Percentiles rank a stretch among this genome's conserved stretches.
These are phyloP conservation scores for Metaphire vulgaris DNA, from an alignment of 1,140 invertebrate genomes.

Conservation along the genomic window DNA sequence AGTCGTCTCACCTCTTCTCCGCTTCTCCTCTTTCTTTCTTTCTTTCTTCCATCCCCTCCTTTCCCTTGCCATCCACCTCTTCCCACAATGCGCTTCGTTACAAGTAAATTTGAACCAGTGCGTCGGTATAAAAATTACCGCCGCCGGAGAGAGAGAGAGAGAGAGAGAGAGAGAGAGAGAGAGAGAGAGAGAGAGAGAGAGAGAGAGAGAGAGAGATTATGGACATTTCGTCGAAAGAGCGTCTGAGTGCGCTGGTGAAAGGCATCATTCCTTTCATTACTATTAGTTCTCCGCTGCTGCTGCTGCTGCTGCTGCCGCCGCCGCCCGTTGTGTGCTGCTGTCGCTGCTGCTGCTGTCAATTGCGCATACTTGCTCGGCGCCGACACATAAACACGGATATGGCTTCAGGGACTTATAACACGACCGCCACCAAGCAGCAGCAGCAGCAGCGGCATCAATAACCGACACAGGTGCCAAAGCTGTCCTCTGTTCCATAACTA, in stretches of 20 bases:
- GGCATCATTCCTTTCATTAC: conserved; percentile 1
- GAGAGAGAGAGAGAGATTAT: not conserved
- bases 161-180: not conserved
- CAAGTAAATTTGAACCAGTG: no score
- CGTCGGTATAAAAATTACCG: no score
- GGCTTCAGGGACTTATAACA: not conserved
- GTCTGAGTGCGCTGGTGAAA: not conserved
- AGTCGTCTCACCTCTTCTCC: no score
- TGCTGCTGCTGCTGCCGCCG: not conserved
- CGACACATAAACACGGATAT: not conserved
- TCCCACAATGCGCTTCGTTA: no score
- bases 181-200: not conserved
- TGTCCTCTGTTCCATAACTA: not conserved
- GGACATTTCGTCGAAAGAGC: not conserved
- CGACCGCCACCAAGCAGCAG: no score
- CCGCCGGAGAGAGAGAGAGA: not conserved
- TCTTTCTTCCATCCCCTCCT: no score
- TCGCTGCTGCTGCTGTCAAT: no score
- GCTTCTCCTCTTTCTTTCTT: no score
- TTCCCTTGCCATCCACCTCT: no score
- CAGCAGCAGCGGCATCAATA: no score
- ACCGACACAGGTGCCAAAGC: not conserved
- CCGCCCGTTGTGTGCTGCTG: not conserved
- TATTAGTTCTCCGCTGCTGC: not conserved
- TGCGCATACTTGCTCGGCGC: no score